Evolutionary conservation across 2,797 vertebrate species (phyloP), one percentile per base, ranked within the genome.

Genomic region (Brachyalestes nurse): DNA sequence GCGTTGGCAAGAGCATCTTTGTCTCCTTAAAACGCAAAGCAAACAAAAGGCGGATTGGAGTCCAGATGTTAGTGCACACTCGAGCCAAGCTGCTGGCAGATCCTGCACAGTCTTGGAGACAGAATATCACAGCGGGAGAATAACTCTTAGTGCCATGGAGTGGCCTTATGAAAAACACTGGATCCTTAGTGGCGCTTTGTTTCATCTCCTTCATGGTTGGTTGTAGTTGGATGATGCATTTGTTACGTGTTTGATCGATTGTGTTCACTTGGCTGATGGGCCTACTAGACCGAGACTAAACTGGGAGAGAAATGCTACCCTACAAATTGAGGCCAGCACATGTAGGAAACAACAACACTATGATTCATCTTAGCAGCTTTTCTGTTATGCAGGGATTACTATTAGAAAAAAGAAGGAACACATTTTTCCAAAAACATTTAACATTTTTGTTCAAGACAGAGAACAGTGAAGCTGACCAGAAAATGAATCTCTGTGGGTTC

Each of bases 31-130:
- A 69, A 79, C 34, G 71, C 75, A 71, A 80, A 86, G 75, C 60
- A 82, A 82, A 72, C 75, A 82, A 77, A 72, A 23, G 34, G 38
- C 6, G 55, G 79, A 70, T 55, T 70, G 57, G 47, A 55, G 45
- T 78, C 49, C 69, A 72, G 67, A 78, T 72, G 75, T 77, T 80
- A 71, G 14, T 75, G 79, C 60, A 55, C 75, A 80, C 65, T 65
- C 60, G n/a, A 57, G 69, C 74, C 81, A 34, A 58, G 75, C 82
- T 78, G 62, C 75, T 87, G 82, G 80, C 81, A 80, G 77, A 21
- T 51, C n/a, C 73, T 58, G 51, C 38, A 60, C 62, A 14, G 19
- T 38, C 62, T 75, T 84, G 72, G 55, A 80, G 61, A 60, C 72
- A 78, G 72, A 72, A 69, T 75, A 72, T 78, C 80, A 75, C 84